Conservation (phyloP, 2,113 vertebrate genomes). For the Murina feae region DNA sequence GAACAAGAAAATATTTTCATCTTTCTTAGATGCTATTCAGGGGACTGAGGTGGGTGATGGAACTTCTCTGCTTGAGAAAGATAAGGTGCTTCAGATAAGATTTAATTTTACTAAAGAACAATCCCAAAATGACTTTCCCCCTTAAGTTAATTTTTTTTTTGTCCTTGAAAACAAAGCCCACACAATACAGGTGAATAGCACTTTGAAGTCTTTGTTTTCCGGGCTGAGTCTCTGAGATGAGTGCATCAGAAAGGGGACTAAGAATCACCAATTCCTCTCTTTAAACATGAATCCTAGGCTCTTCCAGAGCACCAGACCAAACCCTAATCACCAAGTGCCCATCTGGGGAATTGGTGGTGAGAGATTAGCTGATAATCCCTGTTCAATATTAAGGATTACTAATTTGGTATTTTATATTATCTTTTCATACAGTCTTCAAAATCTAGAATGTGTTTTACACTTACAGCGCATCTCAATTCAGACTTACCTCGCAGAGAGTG, state of each 20-base stretch:
- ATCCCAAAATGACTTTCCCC: constrained; percentile 44
- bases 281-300: neutral
- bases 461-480: neutral
- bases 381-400: neutral
- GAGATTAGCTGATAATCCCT: neutral
- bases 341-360: neutral
- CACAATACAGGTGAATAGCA: neutral
- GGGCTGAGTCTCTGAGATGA: neutral
- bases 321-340: neutral
- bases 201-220: constrained; percentile 14
- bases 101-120: constrained; percentile 59
- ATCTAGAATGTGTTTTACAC: neutral
- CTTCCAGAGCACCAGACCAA: neutral
- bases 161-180: constrained; percentile 54
- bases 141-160: constrained; percentile 42
- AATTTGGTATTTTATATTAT: neutral
- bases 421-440: neutral
- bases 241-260: neutral
- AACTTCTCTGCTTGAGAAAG: constrained; percentile 48
- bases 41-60: constrained; percentile 11
- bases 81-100: constrained; percentile 49
- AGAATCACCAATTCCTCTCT: neutral
- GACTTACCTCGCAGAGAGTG: neutral
- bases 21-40: constrained; percentile 36
- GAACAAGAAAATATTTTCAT: constrained; percentile 41